Base-by-base conservation (phyloP, 2,797 vertebrate genomes). In the Corythornis leucogaster region DNA sequence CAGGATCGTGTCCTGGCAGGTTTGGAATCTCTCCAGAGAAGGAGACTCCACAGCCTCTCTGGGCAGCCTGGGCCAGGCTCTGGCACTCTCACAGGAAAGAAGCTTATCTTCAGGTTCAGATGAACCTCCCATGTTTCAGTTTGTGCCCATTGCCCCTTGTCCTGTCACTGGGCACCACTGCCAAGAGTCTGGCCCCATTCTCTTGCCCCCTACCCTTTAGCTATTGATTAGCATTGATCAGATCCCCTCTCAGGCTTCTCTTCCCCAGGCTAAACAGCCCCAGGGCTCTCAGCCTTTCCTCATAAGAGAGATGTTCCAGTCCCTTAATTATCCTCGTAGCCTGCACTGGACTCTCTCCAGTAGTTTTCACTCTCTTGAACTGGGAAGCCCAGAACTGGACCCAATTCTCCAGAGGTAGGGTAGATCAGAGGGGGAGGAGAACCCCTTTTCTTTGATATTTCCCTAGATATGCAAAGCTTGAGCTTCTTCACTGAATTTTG, bases 391-490 rank as follows among this genome's bases (percentile, higher is more conserved):
- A 54, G 51, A 17, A n/a, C 16, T 55, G 54, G n/a, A 55, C 20
- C n/a, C 54, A 55, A 6, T 55, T 31, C 19, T 31, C n/a, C n/a
- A 31, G 54, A 55, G n/a, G 19, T 21, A 55, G 8, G 19, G 20
- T 8, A 55, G n/a, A 22, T n/a, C 9, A 55, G 54, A 22, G 54
- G n/a, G 13, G n/a, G 12, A 55, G 13, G 54, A 55, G n/a, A 55
- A n/a, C n/a, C 54, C n/a, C 22, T 80, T 70, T 50, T 74, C 30
- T 61, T 80, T 66, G 78, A 18, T 38, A 28, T 16, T 30, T 42
- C 15, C 46, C 28, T 40, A 40, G 22, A 33, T 2, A 1, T 51
- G 67, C 0, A 0, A 64, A 61, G 24, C 79, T 68, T 68, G 14
- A 19, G 42, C 33, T 82, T 70, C 74, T 55, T 33, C 1, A 0